Evolutionary conservation across 1,140 invertebrate genomes (phyloP).

Genomic region (Babylonia areolata): DNA sequence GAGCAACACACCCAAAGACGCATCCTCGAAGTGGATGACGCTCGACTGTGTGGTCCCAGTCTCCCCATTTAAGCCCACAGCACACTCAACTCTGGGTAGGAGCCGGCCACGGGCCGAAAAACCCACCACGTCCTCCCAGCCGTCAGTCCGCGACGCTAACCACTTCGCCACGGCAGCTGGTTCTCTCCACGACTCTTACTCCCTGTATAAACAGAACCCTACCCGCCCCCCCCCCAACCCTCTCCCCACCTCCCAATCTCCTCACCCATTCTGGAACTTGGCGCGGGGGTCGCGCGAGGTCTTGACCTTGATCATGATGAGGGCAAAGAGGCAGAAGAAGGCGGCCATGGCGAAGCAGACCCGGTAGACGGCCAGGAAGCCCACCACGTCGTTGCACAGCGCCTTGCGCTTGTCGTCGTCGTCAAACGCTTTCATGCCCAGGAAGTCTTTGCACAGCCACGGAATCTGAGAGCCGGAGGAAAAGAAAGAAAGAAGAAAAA

Average conservation of each 20-base stretch:
- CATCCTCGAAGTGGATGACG: too few species aligned
- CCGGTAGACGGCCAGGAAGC: slow-evolving; percentile 91
- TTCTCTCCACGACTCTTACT: too few species aligned
- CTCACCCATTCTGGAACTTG: slow-evolving; percentile 97
- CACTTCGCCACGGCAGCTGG: too few species aligned
- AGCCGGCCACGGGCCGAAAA: too few species aligned
- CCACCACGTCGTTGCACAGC: slow-evolving; percentile 88
- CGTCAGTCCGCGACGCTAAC: too few species aligned
- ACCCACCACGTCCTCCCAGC: too few species aligned
- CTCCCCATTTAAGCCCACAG: too few species aligned
- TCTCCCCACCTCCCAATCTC: neutral
- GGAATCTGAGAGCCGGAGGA: slow-evolving; percentile 59
- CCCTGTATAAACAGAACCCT: too few species aligned
- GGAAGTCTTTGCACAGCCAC: slow-evolving; percentile 65
- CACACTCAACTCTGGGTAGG: too few species aligned
- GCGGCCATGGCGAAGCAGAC: slow-evolving; percentile 95
- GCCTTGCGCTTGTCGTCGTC: slow-evolving; percentile 30
- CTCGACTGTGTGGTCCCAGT: too few species aligned
- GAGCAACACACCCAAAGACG: too few species aligned
- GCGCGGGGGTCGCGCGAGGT: slow-evolving; percentile 93
- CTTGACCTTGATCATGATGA: slow-evolving; percentile 96
- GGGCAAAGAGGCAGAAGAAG: slow-evolving; percentile 95
- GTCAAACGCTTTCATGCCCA: slow-evolving; percentile 12
- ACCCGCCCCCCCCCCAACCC: neutral
- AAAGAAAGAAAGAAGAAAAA: neutral